Percentiles rank a stretch among this genome's conserved stretches.
Conservation (phyloP, 2,888 invertebrate genomes). For the Coleophora flavipennella region DNA sequence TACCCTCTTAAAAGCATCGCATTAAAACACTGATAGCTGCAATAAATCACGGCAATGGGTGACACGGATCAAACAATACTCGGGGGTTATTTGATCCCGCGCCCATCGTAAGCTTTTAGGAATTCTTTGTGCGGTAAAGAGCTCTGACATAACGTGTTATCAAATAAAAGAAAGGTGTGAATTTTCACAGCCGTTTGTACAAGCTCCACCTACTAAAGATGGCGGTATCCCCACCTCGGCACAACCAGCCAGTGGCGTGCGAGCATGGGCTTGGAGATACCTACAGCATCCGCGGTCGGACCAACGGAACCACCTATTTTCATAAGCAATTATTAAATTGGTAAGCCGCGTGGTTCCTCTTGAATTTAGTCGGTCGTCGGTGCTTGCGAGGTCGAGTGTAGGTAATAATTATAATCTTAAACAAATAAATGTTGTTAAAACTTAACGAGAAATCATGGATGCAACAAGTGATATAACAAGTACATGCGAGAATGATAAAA, state of each 20-base stretch:
- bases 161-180: slow-evolving; percentile 73
- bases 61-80: slow-evolving; percentile 65
- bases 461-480: slow-evolving; percentile 53
- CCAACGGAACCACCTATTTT: slow-evolving; percentile 63
- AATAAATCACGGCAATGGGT: slow-evolving; percentile 57
- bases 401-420: too few relatives aligned
- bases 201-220: slow-evolving; percentile 64
- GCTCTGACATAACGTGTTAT: slow-evolving; percentile 68
- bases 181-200: slow-evolving; percentile 61
- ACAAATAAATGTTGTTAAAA: too few relatives aligned
- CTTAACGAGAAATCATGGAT: slow-evolving; percentile 42
- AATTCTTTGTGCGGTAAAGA: slow-evolving; percentile 64
- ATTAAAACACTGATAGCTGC: slow-evolving; percentile 13
- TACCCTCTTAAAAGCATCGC: slow-evolving; percentile 1
- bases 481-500: slow-evolving; percentile 50
- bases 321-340: slow-evolving; percentile 61
- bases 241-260: slow-evolving; percentile 52
- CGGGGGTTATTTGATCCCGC: slow-evolving; percentile 53
- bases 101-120: slow-evolving; percentile 68
- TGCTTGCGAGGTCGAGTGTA: too few relatives aligned
- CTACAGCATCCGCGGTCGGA: slow-evolving; percentile 46
- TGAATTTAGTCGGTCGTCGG: too few relatives aligned
- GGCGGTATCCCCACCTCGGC: slow-evolving; percentile 56
- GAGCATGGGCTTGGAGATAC: slow-evolving; percentile 49
- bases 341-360: slow-evolving; percentile 7